These are phyloP conservation scores for Chrysolina americana DNA, from an alignment of 2,888 invertebrate genomes.

Conservation along the genomic window DNA sequence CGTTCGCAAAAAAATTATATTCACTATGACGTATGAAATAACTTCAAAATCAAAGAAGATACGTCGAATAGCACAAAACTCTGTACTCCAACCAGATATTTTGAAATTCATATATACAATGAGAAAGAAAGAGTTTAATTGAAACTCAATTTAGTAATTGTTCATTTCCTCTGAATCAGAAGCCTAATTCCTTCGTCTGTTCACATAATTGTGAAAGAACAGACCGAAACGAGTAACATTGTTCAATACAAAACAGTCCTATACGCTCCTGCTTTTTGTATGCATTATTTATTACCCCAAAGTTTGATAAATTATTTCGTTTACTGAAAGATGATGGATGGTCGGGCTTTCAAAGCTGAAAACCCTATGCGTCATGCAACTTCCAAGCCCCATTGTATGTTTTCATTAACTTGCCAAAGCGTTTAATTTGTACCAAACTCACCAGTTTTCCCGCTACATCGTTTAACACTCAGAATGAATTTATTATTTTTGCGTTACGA, in stretches of 20 bases:
- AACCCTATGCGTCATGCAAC: slow-evolving; percentile 54
- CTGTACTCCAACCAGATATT: too few relatives aligned
- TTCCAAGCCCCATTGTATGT: slow-evolving; percentile 54
- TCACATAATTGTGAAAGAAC: slow-evolving; percentile 11
- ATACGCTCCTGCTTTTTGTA: slow-evolving; percentile 43
- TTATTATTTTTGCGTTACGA: slow-evolving; percentile 46
- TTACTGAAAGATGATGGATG: slow-evolving; percentile 55
- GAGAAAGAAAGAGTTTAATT: too few relatives aligned
- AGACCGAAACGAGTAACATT: slow-evolving; percentile 2
- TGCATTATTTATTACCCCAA: slow-evolving; percentile 52
- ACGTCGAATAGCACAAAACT: too few relatives aligned
- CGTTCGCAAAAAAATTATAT: too few relatives aligned
- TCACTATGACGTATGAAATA: too few relatives aligned
- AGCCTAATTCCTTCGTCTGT: not conserved
- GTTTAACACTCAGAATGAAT: slow-evolving; percentile 50
- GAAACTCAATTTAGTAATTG: too few relatives aligned
- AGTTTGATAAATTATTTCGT: slow-evolving; percentile 56
- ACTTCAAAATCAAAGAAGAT: too few relatives aligned
- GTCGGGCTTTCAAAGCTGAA: slow-evolving; percentile 50
- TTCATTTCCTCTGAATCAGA: not conserved
- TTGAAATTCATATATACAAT: too few relatives aligned
- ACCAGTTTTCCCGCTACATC: slow-evolving; percentile 48
- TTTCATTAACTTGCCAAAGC: slow-evolving; percentile 53
- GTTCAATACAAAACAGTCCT: not conserved
- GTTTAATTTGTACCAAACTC: slow-evolving; percentile 51